Base-by-base conservation (phyloP, 1,140 invertebrate genomes). In the Scaptodrosophila lebanonensis region DNA sequence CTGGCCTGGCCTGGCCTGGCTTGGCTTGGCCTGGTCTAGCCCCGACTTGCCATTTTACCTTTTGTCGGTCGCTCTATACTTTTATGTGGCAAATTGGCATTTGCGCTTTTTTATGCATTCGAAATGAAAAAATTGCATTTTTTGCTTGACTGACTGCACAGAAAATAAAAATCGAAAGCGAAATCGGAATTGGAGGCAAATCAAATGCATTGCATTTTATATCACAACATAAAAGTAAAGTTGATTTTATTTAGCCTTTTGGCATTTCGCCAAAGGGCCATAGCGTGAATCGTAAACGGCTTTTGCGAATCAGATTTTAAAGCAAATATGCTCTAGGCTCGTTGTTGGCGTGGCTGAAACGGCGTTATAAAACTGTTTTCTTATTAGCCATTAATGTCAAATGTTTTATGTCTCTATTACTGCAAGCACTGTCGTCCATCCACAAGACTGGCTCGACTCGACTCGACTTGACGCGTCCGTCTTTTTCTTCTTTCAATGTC, bases 401-500 rank as follows among this genome's bases (percentile, higher is more conserved):
- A n/a, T n/a, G n/a, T n/a, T n/a, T n/a, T n/a, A n/a, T n/a, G n/a
- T n/a, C n/a, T n/a, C n/a, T n/a, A n/a, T n/a, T n/a, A n/a, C n/a
- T n/a, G n/a, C n/a, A n/a, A n/a, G n/a, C n/a, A n/a, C n/a, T n/a
- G n/a, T n/a, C n/a, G n/a, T n/a, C n/a, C n/a, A n/a, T n/a, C n/a
- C n/a, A n/a, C n/a, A n/a, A n/a, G n/a, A n/a, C n/a, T n/a, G 38
- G 39, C 12, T 25, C 11, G 30, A 12, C 4, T 27, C 35, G 17
- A 38, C 32, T n/a, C n/a, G n/a, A n/a, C n/a, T n/a, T n/a, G n/a
- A n/a, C n/a, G n/a, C n/a, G n/a, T n/a, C n/a, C n/a, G n/a, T n/a
- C 25, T 43, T 17, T 51, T 44, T 42, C 29, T 51, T 36, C 32
- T 59, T 79, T 82, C 73, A 79, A 79, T 79, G 73, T 63, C 73